Evolutionary conservation across 2,113 vertebrate genomes (phyloP).

Genomic region (Mesoclemmys tuberculata): DNA sequence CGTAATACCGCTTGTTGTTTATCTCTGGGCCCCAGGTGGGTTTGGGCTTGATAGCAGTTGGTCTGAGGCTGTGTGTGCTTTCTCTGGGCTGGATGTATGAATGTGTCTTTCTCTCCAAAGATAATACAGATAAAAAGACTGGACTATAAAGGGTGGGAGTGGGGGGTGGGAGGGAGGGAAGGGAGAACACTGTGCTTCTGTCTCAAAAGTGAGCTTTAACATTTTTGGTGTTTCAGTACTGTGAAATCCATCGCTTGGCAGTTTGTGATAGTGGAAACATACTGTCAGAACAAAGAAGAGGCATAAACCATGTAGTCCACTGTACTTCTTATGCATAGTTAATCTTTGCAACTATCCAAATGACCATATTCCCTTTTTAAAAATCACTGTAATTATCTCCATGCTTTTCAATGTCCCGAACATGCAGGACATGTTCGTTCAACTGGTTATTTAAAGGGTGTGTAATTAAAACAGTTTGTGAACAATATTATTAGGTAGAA

Average conservation of each 20-base stretch:
- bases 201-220: not conserved
- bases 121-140: not conserved
- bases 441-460: not conserved
- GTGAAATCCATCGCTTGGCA: not conserved
- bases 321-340: not conserved
- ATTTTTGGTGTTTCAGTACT: not conserved
- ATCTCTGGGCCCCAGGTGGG: not conserved
- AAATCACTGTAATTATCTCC: not conserved
- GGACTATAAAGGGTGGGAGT: fast-evolving
- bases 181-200: not conserved
- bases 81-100: not conserved
- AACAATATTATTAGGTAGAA: not conserved
- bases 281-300: not conserved
- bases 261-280: not conserved
- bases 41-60: not conserved
- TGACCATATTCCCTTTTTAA: not conserved
- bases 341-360: not conserved
- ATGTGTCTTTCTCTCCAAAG: not conserved
- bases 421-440: not conserved
- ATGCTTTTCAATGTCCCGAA: not conserved
- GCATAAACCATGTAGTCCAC: not conserved
- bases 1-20: not conserved
- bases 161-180: not conserved
- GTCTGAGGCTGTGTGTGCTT: not conserved
- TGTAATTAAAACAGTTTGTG: not conserved